Base-by-base conservation (phyloP, 2,113 vertebrate species). In the Dunckerocampus dactyliophorus region DNA sequence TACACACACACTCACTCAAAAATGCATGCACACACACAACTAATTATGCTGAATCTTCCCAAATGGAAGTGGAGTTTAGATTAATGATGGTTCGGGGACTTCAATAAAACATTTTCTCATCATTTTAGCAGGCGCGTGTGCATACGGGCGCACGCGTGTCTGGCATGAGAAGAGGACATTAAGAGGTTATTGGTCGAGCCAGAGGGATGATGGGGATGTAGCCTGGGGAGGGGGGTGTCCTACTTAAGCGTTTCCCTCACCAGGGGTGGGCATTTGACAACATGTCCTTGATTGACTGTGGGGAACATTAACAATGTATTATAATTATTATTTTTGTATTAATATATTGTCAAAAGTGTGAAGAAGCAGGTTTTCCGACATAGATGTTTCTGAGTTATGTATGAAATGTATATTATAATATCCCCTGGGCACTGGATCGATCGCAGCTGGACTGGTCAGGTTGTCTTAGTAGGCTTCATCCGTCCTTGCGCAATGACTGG, bases 81-180 rank as follows among this genome's bases (percentile, higher is more conserved):
- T 91, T 89, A 88, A 87, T 89, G 86, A 82, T 71, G 62, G 83
- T 83, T 85, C 83, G 55, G 82, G 77, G 87, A 89, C 74, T 86
- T 85, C 79, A 82, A 89, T 89, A 87, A 51, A 65, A 43, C 11
- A 85, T 88, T 80, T 86, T 81, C 78, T 87, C 82, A 85, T 89
- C 78, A 81, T 72, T 67, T 37, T n/a, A 79, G 80, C 74, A 58
- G 83, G 78, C 65, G 75, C 59, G 52, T 52, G 50, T 74, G 74
- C 68, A 62, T 39, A n/a, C 37, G 59, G 20, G 63, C 73, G 66
- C 11, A 2, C 6, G 69, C 43, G 60, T 67, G 68, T 74, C 59
- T 84, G 76, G 79, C 78, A 78, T 28, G 69, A 72, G 59, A 71
- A 83, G 65, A 20, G 62, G 79, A 85, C 84, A 87, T 87, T 84